Conservation (phyloP, 2,888 invertebrate genomes). For the Saturnia pavonia region DNA sequence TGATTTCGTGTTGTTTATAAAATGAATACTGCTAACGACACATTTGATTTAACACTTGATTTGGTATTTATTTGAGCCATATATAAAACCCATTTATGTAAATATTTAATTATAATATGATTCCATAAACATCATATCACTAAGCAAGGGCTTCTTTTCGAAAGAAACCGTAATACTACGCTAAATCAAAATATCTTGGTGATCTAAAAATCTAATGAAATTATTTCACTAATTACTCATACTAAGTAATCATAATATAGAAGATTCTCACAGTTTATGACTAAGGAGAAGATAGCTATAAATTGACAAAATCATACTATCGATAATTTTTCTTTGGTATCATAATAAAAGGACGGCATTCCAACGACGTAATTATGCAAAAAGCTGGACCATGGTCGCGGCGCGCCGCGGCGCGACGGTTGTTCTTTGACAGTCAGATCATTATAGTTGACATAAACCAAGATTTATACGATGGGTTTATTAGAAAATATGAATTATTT, state of each 20-base stretch:
- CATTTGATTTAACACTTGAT: slow-evolving; percentile 53
- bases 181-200: not conserved
- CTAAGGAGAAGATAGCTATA: slow-evolving; percentile 49
- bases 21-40: slow-evolving; percentile 67
- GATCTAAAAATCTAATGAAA: not conserved
- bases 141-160: no score
- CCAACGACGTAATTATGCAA: slow-evolving; percentile 78
- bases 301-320: slow-evolving; percentile 66
- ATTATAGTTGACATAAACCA: slow-evolving; percentile 77
- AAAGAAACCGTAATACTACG: no score
- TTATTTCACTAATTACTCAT: not conserved
- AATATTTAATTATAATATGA: no score
- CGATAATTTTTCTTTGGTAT: slow-evolving; percentile 79
- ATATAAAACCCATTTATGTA: not conserved
- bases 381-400: slow-evolving; percentile 75
- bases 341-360: slow-evolving; percentile 76
- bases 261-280: slow-evolving; percentile 54
- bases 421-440: slow-evolving; percentile 74
- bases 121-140: no score
- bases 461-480: slow-evolving; percentile 76
- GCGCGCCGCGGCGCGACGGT: slow-evolving; percentile 74
- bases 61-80: slow-evolving; percentile 53
- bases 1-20: slow-evolving; percentile 69
- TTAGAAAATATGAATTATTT: slow-evolving; percentile 68
- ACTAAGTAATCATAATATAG: not conserved